Base-by-base conservation (phyloP, 2,797 vertebrate species). In the Ispidina picta region DNA sequence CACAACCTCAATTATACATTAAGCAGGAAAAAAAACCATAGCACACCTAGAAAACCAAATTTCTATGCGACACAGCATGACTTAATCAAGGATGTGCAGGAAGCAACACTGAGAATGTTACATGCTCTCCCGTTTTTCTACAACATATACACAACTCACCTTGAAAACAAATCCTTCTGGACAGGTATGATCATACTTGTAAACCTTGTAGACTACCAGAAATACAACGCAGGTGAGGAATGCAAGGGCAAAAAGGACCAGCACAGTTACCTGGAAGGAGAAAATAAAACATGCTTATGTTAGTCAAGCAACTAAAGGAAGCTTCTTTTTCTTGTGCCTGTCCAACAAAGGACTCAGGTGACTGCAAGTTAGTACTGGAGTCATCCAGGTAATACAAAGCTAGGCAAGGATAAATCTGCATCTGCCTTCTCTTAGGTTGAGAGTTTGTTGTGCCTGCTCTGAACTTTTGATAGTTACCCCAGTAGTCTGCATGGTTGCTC, bases 121-220 rank as follows among this genome's bases (percentile, higher is more conserved):
- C 23, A 68, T 3, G 33, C 5, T 76, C 23, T 43, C 46, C 31
- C 56, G 1, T 46, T 90, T 72, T 90, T 90, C 48, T 79, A 77
- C 19, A 69, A 46, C 2, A 3, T 12, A 4, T 23, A 58, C 8
- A 15, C 5, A n/a, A 39, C 92, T 98, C 98, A 99, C 99, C 98
- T 98, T 99, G 97, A 99, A 98, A 92, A 99, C 92, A 51, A 99
- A 99, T 90, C 98, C 98, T 78, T 99, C 98, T 1, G 99, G 99
- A 96, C 99, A 99, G 33, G 98, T 98, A 77, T 99, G 99, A 90
- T 99, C 99, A 9, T 99, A 99, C 97, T 99, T 99, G 97, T 99
- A 99, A 95, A 99, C 98, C 97, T 99, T 99, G 97, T 99, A 99
- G 97, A 99, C 98, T 6, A 99, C 99, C 98, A 99, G 98, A 97